Evolutionary conservation across 2,888 invertebrate species (phyloP).

Genomic region (Chrysomela aeneicollis): DNA sequence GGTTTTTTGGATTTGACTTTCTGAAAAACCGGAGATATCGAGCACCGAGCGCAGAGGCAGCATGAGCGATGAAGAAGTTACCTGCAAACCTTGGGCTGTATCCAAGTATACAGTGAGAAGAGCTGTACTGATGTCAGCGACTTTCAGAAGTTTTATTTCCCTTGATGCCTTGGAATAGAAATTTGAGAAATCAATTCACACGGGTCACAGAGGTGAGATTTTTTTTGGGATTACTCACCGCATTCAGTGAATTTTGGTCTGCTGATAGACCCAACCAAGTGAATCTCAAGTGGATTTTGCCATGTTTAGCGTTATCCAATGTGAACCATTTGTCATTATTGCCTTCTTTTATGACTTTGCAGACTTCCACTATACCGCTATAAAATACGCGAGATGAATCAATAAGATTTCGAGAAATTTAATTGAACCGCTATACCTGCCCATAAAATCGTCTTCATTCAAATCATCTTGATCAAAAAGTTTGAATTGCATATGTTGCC

Average conservation of each 20-base stretch:
- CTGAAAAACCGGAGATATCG: slow-evolving; percentile 53
- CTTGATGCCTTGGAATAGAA: slow-evolving; percentile 66
- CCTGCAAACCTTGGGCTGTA: slow-evolving; percentile 86
- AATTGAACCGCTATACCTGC: slow-evolving; percentile 47
- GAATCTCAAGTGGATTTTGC: slow-evolving; percentile 86
- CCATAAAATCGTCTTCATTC: slow-evolving; percentile 52
- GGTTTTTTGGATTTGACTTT: slow-evolving; percentile 75
- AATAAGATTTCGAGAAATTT: neutral
- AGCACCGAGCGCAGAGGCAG: neutral
- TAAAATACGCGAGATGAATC: slow-evolving; percentile 40
- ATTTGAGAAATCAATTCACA: neutral
- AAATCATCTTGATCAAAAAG: slow-evolving; percentile 52
- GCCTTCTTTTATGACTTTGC: slow-evolving; percentile 46
- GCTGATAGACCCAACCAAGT: slow-evolving; percentile 85
- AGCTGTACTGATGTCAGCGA: slow-evolving; percentile 76
- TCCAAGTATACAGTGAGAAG: slow-evolving; percentile 87
- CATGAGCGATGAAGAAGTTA: slow-evolving; percentile 61
- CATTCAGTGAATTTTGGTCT: slow-evolving; percentile 72
- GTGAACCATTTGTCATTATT: slow-evolving; percentile 65
- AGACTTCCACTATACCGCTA: slow-evolving; percentile 71
- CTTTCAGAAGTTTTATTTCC: slow-evolving; percentile 75
- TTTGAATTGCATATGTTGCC: slow-evolving; percentile 52
- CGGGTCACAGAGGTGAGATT: neutral
- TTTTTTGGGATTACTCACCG: slow-evolving; percentile 63
- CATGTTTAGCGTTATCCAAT: slow-evolving; percentile 91